These are phyloP conservation scores for Virgularia gustaviana DNA, from an alignment of 92 coral and sea anemone genomes.

Conservation along the genomic window DNA sequence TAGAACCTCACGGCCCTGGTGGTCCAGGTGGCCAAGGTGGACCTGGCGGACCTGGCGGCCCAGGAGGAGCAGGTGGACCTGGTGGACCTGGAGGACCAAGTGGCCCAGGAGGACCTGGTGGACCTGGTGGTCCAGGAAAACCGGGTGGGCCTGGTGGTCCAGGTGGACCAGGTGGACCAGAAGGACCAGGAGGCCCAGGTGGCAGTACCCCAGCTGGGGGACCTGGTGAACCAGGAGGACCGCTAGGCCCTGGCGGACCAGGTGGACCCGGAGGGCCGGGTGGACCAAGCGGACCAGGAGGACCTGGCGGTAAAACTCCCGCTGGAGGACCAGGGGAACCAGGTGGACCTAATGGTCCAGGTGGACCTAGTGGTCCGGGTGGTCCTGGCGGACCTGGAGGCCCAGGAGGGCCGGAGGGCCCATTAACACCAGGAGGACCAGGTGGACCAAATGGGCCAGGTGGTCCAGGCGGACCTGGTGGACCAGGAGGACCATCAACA, in stretches of 20 bases:
- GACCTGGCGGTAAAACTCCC: slow-evolving; percentile 37
- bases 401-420: slow-evolving; percentile 45
- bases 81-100: too few species aligned
- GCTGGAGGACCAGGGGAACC: slow-evolving; percentile 57
- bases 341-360: slow-evolving; percentile 42
- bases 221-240: slow-evolving; percentile 64
- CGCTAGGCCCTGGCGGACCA: slow-evolving; percentile 64
- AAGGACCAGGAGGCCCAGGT: slow-evolving; percentile 69
- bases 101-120: slow-evolving; percentile 46
- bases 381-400: slow-evolving; percentile 56
- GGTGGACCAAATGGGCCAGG: slow-evolving; percentile 48
- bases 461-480: slow-evolving; percentile 78
- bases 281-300: slow-evolving; percentile 56
- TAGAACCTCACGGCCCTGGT: too few species aligned
- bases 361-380: slow-evolving; percentile 62
- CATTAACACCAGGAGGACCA: slow-evolving; percentile 47
- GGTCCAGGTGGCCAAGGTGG: too few species aligned
- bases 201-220: slow-evolving; percentile 68
- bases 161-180: slow-evolving; percentile 63
- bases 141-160: slow-evolving; percentile 45
- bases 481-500: slow-evolving; percentile 68
- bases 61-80: too few species aligned
- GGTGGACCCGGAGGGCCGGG: slow-evolving; percentile 43
- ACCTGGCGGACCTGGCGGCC: too few species aligned
- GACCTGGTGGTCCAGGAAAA: slow-evolving; percentile 51